A percentile compares a stretch with the other conserved stretches of the same genome.
Conservation (phyloP, 2,113 vertebrate genomes). For the Catharus bicknelli region DNA sequence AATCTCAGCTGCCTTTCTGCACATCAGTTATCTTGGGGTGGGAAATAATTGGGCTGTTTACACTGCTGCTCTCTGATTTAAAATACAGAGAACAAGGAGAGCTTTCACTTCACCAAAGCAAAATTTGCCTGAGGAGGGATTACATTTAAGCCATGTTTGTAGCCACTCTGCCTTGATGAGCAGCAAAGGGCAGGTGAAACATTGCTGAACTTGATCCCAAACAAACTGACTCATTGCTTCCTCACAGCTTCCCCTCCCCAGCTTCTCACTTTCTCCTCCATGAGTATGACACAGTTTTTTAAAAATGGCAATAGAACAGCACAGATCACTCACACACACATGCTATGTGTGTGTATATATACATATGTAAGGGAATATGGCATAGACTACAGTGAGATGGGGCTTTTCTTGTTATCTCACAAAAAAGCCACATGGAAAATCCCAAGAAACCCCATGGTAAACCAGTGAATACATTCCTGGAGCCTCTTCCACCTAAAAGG, state of each 20-base stretch:
- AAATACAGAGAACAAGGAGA: not conserved
- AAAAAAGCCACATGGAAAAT: not conserved
- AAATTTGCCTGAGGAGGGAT: not conserved
- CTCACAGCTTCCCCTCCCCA: not conserved
- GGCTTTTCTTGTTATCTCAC: not conserved
- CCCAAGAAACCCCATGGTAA: not conserved
- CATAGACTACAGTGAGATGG: not conserved
- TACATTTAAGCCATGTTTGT: not conserved
- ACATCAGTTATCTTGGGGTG: not conserved
- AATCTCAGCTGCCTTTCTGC: not conserved
- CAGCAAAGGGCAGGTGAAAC: not conserved
- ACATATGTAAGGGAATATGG: not conserved
- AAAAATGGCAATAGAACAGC: not conserved
- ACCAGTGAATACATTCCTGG: not conserved
- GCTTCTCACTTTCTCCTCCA: not conserved
- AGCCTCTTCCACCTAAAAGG: not conserved
- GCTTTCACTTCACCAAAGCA: not conserved
- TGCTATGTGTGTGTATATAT: not conserved
- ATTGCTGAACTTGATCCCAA: not conserved
- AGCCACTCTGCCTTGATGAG: not conserved
- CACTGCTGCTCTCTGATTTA: not conserved
- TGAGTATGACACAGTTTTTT: not conserved
- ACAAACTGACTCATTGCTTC: not conserved
- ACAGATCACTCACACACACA: not conserved
- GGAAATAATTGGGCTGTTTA: constrained; percentile 23